A percentile compares a stretch with the other conserved stretches of the same genome.
Evolutionary conservation across 2,113 vertebrate species (phyloP).

Genomic region (Dipodomys ordii): DNA sequence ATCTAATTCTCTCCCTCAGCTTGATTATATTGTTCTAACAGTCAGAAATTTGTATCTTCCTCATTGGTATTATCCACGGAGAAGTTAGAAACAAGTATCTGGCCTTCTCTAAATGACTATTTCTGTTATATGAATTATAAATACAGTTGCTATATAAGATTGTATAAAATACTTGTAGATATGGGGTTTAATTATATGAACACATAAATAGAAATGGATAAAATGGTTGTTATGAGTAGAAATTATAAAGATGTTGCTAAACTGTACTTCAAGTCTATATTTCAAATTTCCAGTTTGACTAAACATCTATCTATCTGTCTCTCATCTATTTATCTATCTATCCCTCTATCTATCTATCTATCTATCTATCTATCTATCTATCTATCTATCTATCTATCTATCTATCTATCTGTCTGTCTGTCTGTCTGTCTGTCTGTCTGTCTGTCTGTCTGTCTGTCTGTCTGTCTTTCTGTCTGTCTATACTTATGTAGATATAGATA

Average conservation of each 20-base stretch:
- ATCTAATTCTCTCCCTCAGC: neutral
- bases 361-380: no score
- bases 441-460: no score
- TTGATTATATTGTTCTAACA: neutral
- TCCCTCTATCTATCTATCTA: no score
- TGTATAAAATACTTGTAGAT: neutral
- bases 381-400: no score
- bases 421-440: no score
- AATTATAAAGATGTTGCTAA: neutral
- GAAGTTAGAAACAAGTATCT: neutral
- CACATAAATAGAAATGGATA: neutral
- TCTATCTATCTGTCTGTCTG: no score
- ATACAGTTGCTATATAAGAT: neutral
- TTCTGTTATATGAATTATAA: neutral
- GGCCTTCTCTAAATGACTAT: neutral
- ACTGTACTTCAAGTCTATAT: neutral
- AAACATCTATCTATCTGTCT: no score
- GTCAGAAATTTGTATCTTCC: neutral
- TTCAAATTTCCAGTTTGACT: neutral
- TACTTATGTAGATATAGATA: no score
- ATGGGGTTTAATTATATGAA: neutral
- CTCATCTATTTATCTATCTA: no score
- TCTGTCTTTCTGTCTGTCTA: no score
- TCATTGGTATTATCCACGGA: neutral
- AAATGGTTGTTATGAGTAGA: neutral